Base-by-base conservation (phyloP, 2,113 vertebrate genomes). In the Corythaixoides concolor region DNA sequence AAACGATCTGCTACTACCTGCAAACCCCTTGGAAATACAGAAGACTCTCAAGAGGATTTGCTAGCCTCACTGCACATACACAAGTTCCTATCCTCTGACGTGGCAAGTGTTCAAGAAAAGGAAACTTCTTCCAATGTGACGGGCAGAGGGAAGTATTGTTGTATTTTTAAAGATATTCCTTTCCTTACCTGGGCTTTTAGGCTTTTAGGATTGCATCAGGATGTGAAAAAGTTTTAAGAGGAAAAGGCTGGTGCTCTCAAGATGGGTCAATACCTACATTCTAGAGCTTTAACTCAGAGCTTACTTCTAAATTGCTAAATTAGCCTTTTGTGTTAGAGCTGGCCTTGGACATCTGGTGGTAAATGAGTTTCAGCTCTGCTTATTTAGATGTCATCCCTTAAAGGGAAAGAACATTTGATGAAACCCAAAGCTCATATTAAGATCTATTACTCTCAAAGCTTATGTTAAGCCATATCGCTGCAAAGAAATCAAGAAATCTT, bases 351-450 rank as follows among this genome's bases (percentile, higher is more conserved):
- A 84, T 66, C 73, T 95, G 84, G 49, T 30, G n/a, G 39, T 67
- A 85, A 89, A 81, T 16, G 24, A 84, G 49, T 78, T 95, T 96
- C 88, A 84, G 43, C 43, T 18, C 35, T 77, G 70, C 33, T 84
- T 77, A 90, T 86, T 94, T 85, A 93, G 69, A 66, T 18, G 81
- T n/a, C 30, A 73, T 55, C 24, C 35, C 58, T 96, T 95, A 88
- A 90, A 89, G 76, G 24, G 27, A 22, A 85, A 78, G 90, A 93
- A 62, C 23, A 33, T 58, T 32, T 84, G 60, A 93, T 92, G 76
- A 95, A 96, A 90, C 60, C 32, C 47, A 85, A 90, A 95, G 47
- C 17, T 92, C 75, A 43, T 70, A 32, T 80, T 91, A 91, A 82
- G 59, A 76, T 66, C 50, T 43, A 90, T 67, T 53, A 62, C 23